Conservation (phyloP, 1,140 invertebrate genomes). For the Brachionus calyciflorus region DNA sequence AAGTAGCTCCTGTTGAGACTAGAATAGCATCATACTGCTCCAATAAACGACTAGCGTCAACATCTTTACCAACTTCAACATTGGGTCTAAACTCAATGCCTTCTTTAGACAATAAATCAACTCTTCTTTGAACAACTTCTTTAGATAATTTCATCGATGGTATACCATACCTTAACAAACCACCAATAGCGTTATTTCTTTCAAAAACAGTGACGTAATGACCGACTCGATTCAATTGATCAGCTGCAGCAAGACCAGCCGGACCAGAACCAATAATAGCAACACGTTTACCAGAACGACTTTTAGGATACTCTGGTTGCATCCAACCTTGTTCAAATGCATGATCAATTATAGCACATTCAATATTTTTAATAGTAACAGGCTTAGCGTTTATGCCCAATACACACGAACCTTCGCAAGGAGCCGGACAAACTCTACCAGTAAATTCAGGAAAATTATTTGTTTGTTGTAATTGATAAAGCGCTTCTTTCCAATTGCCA, state of each 20-base stretch:
- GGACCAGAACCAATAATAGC: slow-evolving; percentile 94
- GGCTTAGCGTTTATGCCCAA: slow-evolving; percentile 75
- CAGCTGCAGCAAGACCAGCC: slow-evolving; percentile 88
- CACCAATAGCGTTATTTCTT: slow-evolving; percentile 88
- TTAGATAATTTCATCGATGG: slow-evolving; percentile 96
- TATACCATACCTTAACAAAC: slow-evolving; percentile 92
- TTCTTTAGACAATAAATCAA: slow-evolving; percentile 81
- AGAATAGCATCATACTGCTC: slow-evolving; percentile 81
- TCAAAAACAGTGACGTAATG: slow-evolving; percentile 92
- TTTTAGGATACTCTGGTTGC: slow-evolving; percentile 70
- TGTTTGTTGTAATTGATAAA: slow-evolving; percentile 89
- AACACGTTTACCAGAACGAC: slow-evolving; percentile 77
- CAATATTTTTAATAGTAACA: slow-evolving; percentile 98
- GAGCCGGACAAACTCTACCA: slow-evolving; percentile 93
- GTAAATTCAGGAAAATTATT: slow-evolving; percentile 99
- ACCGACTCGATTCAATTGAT: slow-evolving; percentile 86
- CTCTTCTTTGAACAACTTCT: slow-evolving; percentile 77
- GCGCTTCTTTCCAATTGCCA: slow-evolving; percentile 92
- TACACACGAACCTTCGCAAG: slow-evolving; percentile 96
- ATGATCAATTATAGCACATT: slow-evolving; percentile 96
- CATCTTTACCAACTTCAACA: slow-evolving; percentile 79
- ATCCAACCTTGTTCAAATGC: slow-evolving; percentile 97
- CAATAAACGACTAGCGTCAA: slow-evolving; percentile 72
- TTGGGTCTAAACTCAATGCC: slow-evolving; percentile 86
- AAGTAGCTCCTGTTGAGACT: slow-evolving; percentile 87